These are phyloP conservation scores for Elymnias hypermnestra DNA, from an alignment of 1,140 invertebrate species.

Conservation along the genomic window DNA sequence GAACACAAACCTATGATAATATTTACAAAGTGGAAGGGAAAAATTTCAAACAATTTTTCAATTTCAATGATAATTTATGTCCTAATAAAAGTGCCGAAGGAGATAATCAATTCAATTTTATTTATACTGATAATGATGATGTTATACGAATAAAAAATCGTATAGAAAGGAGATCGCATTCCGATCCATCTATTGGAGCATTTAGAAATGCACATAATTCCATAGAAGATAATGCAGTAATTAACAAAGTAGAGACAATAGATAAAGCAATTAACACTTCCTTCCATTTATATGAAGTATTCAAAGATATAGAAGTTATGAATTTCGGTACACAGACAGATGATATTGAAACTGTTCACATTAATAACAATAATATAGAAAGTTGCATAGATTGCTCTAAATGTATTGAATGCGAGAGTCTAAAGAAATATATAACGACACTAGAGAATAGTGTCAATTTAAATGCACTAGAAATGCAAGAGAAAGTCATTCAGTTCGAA, in stretches of 20 bases:
- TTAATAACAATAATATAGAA: slow-evolving; percentile 33
- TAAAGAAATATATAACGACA: slow-evolving; percentile 29
- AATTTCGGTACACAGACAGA: slow-evolving; percentile 26
- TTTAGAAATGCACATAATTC: background rate
- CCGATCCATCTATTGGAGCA: background rate
- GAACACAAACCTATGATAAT: slow-evolving; percentile 22
- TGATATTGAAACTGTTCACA: slow-evolving; percentile 12
- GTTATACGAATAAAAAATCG: background rate
- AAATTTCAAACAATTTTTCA: too few species aligned
- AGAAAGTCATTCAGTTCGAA: slow-evolving; percentile 39
- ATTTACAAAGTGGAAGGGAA: background rate
- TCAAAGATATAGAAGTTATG: slow-evolving; percentile 23
- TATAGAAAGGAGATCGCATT: background rate
- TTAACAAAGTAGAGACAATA: background rate
- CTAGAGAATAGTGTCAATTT: slow-evolving; percentile 41
- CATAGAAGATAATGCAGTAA: background rate
- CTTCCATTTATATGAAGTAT: slow-evolving; percentile 14
- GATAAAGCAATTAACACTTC: slow-evolving; percentile 13
- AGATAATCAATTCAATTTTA: too few species aligned
- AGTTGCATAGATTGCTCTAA: slow-evolving; percentile 29
- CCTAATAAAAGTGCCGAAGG: too few species aligned
- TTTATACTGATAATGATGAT: too few species aligned
- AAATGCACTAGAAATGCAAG: slow-evolving; percentile 25
- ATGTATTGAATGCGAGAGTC: slow-evolving; percentile 40
- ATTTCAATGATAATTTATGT: too few species aligned